These are phyloP conservation scores for Syngnathus typhle DNA, from an alignment of 2,113 vertebrate genomes.

Conservation along the genomic window DNA sequence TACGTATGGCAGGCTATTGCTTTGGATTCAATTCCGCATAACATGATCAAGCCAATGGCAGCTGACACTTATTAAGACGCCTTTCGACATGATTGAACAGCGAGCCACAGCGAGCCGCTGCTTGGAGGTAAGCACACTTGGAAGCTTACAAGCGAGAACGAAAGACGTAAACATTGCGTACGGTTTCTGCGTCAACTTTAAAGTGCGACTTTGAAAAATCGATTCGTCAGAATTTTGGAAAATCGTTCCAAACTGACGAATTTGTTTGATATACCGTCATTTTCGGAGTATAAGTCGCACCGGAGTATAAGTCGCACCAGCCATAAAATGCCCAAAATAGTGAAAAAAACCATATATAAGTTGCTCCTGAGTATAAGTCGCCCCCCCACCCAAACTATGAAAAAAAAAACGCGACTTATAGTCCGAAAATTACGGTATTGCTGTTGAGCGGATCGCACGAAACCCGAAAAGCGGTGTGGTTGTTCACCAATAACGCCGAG, in stretches of 20 bases:
- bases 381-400: no score
- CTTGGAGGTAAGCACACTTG: neutral
- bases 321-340: no score
- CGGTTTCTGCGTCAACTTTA: neutral
- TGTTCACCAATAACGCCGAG: no score
- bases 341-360: no score
- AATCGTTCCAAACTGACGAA: no score
- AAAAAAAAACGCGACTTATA: no score
- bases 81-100: constrained; percentile 17
- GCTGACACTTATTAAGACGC: constrained; percentile 10
- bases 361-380: no score
- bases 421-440: no score
- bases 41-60: constrained; percentile 35
- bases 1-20: constrained; percentile 34
- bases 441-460: neutral
- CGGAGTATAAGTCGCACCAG: no score
- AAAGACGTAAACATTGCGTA: neutral
- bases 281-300: no score
- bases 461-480: neutral
- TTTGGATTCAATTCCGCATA: constrained; percentile 31
- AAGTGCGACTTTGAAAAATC: neutral
- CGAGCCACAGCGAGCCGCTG: neutral
- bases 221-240: neutral
- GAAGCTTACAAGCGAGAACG: neutral
- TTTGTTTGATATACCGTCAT: no score